phyloP scores from a whole-genome alignment of 2,888 invertebrate genomes.

The Yponomeuta cagnagella region DNA sequence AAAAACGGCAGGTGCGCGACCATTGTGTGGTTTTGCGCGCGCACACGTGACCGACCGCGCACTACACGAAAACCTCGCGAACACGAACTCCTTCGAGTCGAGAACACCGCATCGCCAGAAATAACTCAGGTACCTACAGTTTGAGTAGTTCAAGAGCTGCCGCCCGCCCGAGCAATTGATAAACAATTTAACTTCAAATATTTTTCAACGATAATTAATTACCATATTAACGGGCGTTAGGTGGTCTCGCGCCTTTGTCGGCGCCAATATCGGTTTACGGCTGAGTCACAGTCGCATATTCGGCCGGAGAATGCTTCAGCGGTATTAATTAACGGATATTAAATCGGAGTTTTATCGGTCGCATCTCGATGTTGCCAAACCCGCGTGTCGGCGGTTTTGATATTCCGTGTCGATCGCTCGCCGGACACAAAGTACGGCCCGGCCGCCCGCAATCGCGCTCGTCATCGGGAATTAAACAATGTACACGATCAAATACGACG shows the following conservation, averaged over 20 bases:
- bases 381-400: conserved; percentile 62
- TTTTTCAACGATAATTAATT: conserved; percentile 70
- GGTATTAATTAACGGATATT: conserved; percentile 75
- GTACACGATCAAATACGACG: conserved; percentile 64
- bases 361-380: conserved; percentile 72
- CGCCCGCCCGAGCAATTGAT: conserved; percentile 44
- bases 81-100: conserved; percentile 1
- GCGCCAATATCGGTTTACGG: conserved; percentile 58
- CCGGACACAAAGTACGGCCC: conserved; percentile 40
- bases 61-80: conserved; percentile 27
- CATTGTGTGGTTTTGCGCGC: conserved; percentile 49
- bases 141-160: conserved; percentile 28
- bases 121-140: not conserved
- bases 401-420: conserved; percentile 45
- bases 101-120: conserved; percentile 11
- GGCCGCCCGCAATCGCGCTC: conserved; percentile 58
- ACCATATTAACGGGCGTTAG: conserved; percentile 69
- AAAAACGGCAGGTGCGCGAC: conserved; percentile 45
- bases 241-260: conserved; percentile 63
- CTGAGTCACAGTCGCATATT: conserved; percentile 67
- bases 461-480: conserved; percentile 71
- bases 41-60: conserved; percentile 53
- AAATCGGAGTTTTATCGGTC: conserved; percentile 70
- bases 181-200: conserved; percentile 57
- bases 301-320: conserved; percentile 60